These are phyloP conservation scores for Anomalospiza imberbis DNA, from an alignment of 2,797 vertebrate genomes.

Conservation along the genomic window DNA sequence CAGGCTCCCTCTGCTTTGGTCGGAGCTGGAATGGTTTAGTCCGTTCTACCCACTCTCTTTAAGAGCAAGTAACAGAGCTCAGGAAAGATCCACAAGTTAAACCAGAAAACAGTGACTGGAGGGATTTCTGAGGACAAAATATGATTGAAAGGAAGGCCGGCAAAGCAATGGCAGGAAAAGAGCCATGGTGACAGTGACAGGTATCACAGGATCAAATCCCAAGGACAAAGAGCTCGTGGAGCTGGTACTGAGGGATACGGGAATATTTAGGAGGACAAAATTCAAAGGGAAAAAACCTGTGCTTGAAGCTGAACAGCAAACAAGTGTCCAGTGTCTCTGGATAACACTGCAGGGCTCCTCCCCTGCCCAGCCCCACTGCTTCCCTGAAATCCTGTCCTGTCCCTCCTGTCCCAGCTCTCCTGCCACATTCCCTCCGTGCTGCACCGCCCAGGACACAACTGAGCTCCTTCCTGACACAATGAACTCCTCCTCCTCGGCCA, in stretches of 20 bases:
- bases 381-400: background rate
- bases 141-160: background rate
- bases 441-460: background rate
- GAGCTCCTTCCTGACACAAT: background rate
- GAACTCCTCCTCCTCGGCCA: background rate
- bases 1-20: background rate
- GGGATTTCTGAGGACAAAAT: background rate
- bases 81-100: background rate
- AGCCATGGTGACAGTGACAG: background rate
- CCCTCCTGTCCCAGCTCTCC: background rate
- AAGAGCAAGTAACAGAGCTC: background rate
- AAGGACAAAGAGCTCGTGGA: background rate
- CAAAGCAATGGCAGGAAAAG: background rate
- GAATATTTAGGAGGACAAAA: background rate
- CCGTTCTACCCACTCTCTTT: background rate
- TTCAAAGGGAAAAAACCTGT: background rate
- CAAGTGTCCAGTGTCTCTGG: background rate
- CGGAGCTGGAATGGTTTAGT: background rate
- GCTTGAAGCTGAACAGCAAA: background rate
- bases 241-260: background rate
- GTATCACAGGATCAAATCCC: background rate
- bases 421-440: background rate
- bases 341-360: background rate
- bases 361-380: background rate
- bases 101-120: background rate